Base-by-base conservation (phyloP, 1,140 invertebrate species). In the Anoplolepis gracilipes region DNA sequence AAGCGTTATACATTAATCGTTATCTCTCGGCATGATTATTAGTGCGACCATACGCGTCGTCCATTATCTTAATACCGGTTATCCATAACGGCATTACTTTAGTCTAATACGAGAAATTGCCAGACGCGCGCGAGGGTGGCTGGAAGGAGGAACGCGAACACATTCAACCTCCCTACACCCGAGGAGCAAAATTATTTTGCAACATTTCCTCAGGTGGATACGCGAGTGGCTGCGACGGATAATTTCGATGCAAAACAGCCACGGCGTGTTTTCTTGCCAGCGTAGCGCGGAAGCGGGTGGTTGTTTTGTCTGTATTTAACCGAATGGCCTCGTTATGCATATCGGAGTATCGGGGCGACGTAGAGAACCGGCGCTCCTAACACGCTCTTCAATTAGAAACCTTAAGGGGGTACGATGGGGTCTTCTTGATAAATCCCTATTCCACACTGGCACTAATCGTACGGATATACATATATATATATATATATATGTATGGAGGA, bases 311-410 rank as follows among this genome's bases (percentile, higher is more conserved):
- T 76, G 86, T 75, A 76, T 86, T 86, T 86, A 89, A 87, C 78
- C 72, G 75, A 89, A 89, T 77, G 87, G 88, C 65, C 87, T 89
- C 73, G 87, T 89, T 88, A 88, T 89, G 88, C 87, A 89, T 89
- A 89, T 89, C 65, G 77, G 72, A 49, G 36, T 59, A 62, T 55
- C 36, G 22, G 61, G 22, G 19, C 76, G 42, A 78, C 64, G 70
- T 70, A 70, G 3, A 42, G 16, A 49, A 72, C 53, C 13, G 13
- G 39, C 61, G 62, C 46, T 62, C 75, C 85, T 81, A 85, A 85
- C 88, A 85, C 42, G 81, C 70, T 77, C 64, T 77, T 87, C 85
- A 79, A 90, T 90, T 89, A 90, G 77, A 89, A 72, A 57, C 19
- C 79, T 53, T 55, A 67, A 46, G 59, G n/a, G n/a, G n/a, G 46